Base-by-base conservation (phyloP, 2,888 invertebrate genomes). In the Phortica magna region DNA sequence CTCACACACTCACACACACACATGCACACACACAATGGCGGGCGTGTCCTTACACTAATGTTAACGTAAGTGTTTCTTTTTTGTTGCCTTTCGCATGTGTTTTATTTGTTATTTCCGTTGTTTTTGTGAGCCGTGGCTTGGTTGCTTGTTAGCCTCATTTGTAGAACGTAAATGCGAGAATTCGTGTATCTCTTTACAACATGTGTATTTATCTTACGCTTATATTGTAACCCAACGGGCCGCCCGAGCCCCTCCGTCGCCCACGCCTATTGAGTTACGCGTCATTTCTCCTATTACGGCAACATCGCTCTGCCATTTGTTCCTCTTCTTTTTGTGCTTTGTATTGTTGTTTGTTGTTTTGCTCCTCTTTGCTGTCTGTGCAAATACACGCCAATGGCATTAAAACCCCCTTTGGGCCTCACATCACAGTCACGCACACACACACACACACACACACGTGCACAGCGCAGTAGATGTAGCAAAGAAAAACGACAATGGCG, bases 61-160 rank as follows among this genome's bases (percentile, higher is more conserved):
- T 31, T 31, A 31, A 31, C 5, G 31, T 31, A 31, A 4, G 5
- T 31, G 31, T 31, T 31, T 31, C 31, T 31, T 31, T 31, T 31
- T 31, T 31, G 31, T 31, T 31, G 41, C 73, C 57, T 55, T 43
- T 31, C 79, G 80, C 80, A 74, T 81, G 57, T 31, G 67, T 57
- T 41, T 31, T 31, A 31, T 31, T 31, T 31, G 31, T 31, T 31
- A 31, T 4, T 31, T 31, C 31, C 31, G 2, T 31, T 31, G 59
- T 77, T 88, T 87, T 85, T 55, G 12, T 55, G 7, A 55, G 7
- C 7, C 55, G 17, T 55, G 10, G 55, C 55, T 31, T 31, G 31
- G 12, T 55, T 55, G 55, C 55, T 55, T 55, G 55, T 55, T 55
- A 55, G 55, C 87, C 87, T 78, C 72, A 78, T 77, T 81, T 84